Evolutionary conservation across 2,113 vertebrate genomes (phyloP).

Genomic region (Patagioenas fasciata): DNA sequence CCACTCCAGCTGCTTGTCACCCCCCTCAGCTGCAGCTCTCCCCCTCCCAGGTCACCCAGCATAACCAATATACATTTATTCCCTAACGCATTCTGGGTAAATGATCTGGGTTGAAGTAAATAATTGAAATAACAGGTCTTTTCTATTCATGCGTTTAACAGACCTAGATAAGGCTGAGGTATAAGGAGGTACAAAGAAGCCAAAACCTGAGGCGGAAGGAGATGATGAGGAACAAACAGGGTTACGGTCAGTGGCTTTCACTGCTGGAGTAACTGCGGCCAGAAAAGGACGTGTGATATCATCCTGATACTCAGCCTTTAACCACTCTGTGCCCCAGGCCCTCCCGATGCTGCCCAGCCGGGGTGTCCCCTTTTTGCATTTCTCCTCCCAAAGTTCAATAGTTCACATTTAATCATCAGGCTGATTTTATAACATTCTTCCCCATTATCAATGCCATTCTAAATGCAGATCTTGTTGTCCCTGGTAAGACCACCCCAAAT

Average conservation of each 20-base stretch:
- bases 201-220: not conserved
- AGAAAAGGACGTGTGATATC: not conserved
- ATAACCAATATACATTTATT: not conserved
- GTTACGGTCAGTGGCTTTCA: fast-evolving
- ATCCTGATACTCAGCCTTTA: not conserved
- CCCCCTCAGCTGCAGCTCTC: constrained; percentile 54
- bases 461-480: not conserved
- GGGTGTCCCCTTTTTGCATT: not conserved
- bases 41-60: constrained; percentile 40
- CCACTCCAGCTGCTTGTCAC: constrained; percentile 66
- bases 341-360: not conserved
- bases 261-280: not conserved
- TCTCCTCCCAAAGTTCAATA: not conserved
- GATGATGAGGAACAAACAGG: not conserved
- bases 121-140: not conserved
- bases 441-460: not conserved
- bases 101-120: not conserved
- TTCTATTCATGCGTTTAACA: not conserved
- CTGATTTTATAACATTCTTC: not conserved
- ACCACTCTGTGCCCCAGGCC: not conserved
- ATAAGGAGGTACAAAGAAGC: not conserved
- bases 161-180: not conserved
- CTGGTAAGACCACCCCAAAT: not conserved
- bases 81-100: not conserved
- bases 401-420: not conserved